These are phyloP conservation scores for Cyrtonyx montezumae DNA, from an alignment of 2,113 vertebrate species.

Conservation along the genomic window DNA sequence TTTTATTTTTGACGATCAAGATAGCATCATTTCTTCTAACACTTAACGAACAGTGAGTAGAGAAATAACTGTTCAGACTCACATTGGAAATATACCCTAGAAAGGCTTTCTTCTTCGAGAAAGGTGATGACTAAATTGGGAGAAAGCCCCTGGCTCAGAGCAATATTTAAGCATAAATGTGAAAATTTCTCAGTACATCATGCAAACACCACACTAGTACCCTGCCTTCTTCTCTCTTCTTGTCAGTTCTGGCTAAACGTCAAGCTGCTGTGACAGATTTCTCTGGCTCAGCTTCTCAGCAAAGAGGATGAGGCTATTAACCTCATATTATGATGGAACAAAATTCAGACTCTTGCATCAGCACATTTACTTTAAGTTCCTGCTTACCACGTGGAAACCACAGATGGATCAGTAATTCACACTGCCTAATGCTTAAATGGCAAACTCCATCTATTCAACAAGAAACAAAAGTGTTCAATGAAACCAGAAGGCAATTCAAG, in stretches of 20 bases:
- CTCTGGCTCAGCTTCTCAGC: background rate
- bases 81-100: background rate
- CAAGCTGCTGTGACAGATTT: background rate
- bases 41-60: background rate
- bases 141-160: background rate
- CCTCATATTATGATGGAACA: fast-evolving
- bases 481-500: background rate
- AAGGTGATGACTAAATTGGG: background rate
- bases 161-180: background rate
- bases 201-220: background rate
- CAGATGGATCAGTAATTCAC: background rate
- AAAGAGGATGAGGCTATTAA: background rate
- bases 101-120: background rate
- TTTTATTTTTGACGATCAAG: background rate
- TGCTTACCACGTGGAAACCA: background rate
- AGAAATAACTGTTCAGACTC: background rate
- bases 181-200: background rate
- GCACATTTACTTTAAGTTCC: background rate
- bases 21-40: background rate
- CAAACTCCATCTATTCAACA: background rate
- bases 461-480: background rate
- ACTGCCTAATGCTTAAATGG: background rate
- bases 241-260: background rate
- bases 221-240: background rate
- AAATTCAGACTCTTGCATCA: background rate